These are phyloP conservation scores for Sebastiscus tertius DNA, from an alignment of 2,797 vertebrate species.

Conservation along the genomic window DNA sequence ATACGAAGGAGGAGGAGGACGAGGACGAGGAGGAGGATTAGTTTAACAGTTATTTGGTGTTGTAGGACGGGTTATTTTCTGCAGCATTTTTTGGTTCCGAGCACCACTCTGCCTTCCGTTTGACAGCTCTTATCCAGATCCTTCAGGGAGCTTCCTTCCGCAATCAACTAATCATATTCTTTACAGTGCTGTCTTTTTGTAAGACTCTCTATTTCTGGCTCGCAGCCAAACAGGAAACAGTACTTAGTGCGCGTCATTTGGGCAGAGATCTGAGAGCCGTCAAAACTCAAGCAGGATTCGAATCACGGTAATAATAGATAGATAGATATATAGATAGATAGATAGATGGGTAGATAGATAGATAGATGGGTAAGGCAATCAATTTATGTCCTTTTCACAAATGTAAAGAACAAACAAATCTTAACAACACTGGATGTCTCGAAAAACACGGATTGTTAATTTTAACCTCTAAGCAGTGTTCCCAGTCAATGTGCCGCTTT, in stretches of 20 bases:
- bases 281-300: constrained; percentile 9
- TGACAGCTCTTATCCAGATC: constrained; percentile 36
- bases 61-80: not conserved
- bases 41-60: constrained; percentile 29
- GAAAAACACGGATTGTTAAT: constrained; percentile 12
- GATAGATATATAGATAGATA: not conserved
- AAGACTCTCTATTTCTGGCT: constrained; percentile 23
- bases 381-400: constrained; percentile 20
- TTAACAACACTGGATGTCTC: not conserved
- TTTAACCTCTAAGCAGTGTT: constrained; percentile 28
- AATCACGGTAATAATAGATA: not conserved
- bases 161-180: constrained; percentile 61
- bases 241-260: not conserved
- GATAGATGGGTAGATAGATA: not conserved
- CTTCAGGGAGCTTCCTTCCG: constrained; percentile 46
- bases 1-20: not conserved
- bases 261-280: not conserved
- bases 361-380: not conserved
- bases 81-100: constrained; percentile 1
- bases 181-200: constrained; percentile 17
- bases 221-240: constrained; percentile 10
- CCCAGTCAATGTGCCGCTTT: constrained; percentile 29
- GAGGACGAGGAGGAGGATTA: constrained; percentile 27
- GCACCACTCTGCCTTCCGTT: constrained; percentile 33
- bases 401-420: not conserved